Percentiles rank a stretch among this genome's conserved stretches.
phyloP scores from a whole-genome alignment of 2,888 invertebrate genomes.

The Oscheius sp. region DNA sequence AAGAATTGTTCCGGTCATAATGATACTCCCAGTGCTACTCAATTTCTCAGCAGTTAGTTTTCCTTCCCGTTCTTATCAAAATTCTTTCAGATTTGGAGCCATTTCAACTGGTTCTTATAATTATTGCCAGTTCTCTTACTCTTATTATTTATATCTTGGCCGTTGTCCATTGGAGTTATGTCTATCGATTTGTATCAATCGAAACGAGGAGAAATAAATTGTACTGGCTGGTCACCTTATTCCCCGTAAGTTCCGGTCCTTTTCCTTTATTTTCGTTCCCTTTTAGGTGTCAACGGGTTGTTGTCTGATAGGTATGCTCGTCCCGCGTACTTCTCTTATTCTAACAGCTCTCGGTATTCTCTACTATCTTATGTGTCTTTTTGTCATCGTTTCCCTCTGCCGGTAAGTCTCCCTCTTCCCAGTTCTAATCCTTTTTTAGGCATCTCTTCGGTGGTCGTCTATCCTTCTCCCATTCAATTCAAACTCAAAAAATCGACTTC shows the following conservation, averaged over 20 bases:
- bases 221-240: conserved; percentile 68
- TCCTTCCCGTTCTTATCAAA: background rate
- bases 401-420: conserved; percentile 35
- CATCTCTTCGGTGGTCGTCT: conserved; percentile 60
- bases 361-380: conserved; percentile 70
- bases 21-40: conserved; percentile 54
- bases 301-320: conserved; percentile 68
- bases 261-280: too few species aligned
- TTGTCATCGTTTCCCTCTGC: conserved; percentile 70
- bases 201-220: conserved; percentile 69
- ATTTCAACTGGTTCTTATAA: conserved; percentile 62
- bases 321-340: conserved; percentile 66
- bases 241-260: conserved; percentile 51
- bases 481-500: conserved; percentile 62
- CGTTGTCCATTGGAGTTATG: conserved; percentile 59
- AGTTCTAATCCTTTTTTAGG: conserved; percentile 28
- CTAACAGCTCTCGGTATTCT: conserved; percentile 67
- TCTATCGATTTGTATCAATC: conserved; percentile 63
- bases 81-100: conserved; percentile 52
- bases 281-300: conserved; percentile 64
- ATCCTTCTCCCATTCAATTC: conserved; percentile 51
- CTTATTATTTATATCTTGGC: conserved; percentile 55
- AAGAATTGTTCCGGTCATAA: conserved; percentile 50
- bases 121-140: conserved; percentile 57
- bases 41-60: conserved; percentile 55